Percentiles rank a stretch among this genome's conserved stretches.
Conservation (phyloP, 2,797 vertebrate genomes). For the Galagoides demidoff region DNA sequence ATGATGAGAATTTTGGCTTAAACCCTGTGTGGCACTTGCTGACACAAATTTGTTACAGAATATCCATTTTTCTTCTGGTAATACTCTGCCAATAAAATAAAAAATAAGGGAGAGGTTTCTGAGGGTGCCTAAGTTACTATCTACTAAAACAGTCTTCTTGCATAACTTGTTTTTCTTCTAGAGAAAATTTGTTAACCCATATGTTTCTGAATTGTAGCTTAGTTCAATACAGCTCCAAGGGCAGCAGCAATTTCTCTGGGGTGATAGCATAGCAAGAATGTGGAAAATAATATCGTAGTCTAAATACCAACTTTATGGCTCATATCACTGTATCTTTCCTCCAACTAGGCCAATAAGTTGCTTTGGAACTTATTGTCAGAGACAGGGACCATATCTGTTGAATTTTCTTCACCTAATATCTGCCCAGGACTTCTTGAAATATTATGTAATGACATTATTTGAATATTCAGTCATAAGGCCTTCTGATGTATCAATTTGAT, state of each 20-base stretch:
- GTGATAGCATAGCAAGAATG: neutral
- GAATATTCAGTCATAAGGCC: neutral
- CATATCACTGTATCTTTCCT: neutral
- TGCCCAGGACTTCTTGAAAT: neutral
- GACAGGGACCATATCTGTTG: neutral
- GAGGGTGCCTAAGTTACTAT: slow-evolving; percentile 27
- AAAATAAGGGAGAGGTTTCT: slow-evolving; percentile 13
- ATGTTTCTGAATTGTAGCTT: slow-evolving; percentile 1
- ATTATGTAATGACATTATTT: neutral
- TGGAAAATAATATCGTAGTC: neutral
- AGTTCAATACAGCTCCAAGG: neutral
- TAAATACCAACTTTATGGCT: neutral
- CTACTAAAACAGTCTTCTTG: slow-evolving; percentile 30
- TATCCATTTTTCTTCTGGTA: slow-evolving; percentile 50
- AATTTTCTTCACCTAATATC: neutral
- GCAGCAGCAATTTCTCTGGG: neutral
- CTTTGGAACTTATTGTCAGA: slow-evolving; percentile 14
- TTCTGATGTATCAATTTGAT: neutral
- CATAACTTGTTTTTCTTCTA: slow-evolving; percentile 46
- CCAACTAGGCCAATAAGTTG: neutral
- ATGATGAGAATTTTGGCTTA: slow-evolving; percentile 52
- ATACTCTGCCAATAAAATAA: neutral
- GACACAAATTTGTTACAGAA: slow-evolving; percentile 30
- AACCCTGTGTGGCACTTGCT: slow-evolving; percentile 48
- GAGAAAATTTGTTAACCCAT: neutral